Conservation (phyloP, 2,888 invertebrate genomes). For the Sarcophaga carnaria region DNA sequence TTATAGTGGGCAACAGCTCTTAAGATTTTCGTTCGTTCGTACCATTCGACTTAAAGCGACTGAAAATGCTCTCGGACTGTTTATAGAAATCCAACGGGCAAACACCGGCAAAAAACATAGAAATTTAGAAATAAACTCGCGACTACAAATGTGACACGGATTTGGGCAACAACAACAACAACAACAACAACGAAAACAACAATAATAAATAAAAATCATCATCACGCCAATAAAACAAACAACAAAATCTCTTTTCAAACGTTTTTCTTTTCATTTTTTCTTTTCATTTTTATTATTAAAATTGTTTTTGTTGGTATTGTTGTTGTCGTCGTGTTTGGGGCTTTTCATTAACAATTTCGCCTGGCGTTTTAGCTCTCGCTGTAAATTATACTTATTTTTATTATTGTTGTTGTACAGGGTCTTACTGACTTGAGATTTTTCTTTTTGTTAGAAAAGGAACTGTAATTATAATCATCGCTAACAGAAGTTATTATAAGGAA, state of each 20-base stretch:
- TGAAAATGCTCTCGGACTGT: conserved; percentile 63
- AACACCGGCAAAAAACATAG: conserved; percentile 59
- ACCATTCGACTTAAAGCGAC: conserved; percentile 67
- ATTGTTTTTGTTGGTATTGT: conserved; percentile 31
- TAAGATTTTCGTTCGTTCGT: conserved; percentile 64
- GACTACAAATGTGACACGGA: conserved; percentile 67
- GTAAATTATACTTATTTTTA: neutral
- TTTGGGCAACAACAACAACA: conserved; percentile 52
- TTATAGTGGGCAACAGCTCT: conserved; percentile 48
- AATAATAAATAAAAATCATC: conserved; percentile 35
- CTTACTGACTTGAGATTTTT: no score
- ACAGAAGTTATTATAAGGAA: no score
- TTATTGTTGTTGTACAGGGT: neutral
- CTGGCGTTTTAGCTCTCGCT: conserved; percentile 1
- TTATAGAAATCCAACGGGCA: conserved; percentile 42
- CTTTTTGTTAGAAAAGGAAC: no score
- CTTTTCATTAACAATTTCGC: conserved; percentile 54
- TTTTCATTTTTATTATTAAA: neutral
- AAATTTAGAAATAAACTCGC: conserved; percentile 56
- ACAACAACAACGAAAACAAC: conserved; percentile 32
- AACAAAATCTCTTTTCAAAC: conserved; percentile 55
- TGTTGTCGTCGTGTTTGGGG: conserved; percentile 15
- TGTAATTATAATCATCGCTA: no score
- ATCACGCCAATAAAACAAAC: conserved; percentile 44
- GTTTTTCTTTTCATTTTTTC: neutral